phyloP scores from a whole-genome alignment of 2,888 invertebrate species.

The Sturmia bella region DNA sequence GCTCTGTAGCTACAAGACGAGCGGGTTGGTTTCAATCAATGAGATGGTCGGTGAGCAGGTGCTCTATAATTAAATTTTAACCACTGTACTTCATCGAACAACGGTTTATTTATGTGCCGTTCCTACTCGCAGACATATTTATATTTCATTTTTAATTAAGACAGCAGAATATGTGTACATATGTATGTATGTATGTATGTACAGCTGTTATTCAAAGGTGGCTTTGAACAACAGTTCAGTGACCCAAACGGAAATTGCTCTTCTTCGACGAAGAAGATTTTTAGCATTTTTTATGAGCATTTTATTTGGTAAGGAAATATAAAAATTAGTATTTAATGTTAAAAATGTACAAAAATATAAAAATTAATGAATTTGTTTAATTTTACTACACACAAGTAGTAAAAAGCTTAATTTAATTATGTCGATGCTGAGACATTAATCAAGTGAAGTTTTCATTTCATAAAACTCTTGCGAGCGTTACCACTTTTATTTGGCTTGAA shows the following conservation, averaged over 20 bases:
- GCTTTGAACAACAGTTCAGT: conserved; percentile 22
- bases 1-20: conserved; percentile 13
- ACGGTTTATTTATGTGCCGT: too few relatives aligned
- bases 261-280: not conserved
- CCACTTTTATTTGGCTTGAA: not conserved
- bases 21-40: conserved; percentile 11
- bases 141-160: not conserved
- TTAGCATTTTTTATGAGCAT: not conserved
- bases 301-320: not conserved
- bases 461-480: not conserved
- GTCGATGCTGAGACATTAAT: not conserved
- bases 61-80: conserved; percentile 61
- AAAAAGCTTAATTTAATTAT: too few relatives aligned
- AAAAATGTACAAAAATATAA: too few relatives aligned
- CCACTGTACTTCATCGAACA: not conserved
- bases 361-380: too few relatives aligned
- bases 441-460: not conserved
- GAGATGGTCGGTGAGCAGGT: conserved; percentile 59
- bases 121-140: too few relatives aligned
- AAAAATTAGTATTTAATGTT: not conserved
- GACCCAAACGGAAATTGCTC: conserved; percentile 5
- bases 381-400: too few relatives aligned
- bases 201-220: not conserved
- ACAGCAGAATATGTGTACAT: conserved; percentile 5
- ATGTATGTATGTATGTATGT: conserved; percentile 2